Percentiles rank a stretch among this genome's conserved stretches.
Evolutionary conservation across 2,797 vertebrate genomes (phyloP).

Genomic region (Meriones psammophilus): DNA sequence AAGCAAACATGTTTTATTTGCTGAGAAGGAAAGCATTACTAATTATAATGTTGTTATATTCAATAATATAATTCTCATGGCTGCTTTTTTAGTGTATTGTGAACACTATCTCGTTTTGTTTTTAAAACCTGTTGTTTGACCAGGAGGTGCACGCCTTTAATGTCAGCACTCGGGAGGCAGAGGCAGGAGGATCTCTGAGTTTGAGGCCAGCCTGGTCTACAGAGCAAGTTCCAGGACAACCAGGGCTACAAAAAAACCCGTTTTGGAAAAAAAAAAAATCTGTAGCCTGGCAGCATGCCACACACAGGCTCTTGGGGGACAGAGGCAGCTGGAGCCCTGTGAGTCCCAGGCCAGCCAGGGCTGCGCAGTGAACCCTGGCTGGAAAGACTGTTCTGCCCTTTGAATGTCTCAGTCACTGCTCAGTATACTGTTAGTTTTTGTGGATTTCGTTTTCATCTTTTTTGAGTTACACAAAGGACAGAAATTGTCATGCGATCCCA

Average conservation of each 20-base stretch:
- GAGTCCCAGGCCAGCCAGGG: neutral
- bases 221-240: neutral
- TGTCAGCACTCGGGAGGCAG: neutral
- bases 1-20: constrained; percentile 16
- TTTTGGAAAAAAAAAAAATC: neutral
- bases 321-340: neutral
- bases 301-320: neutral
- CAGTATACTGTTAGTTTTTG: neutral
- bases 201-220: too few species aligned
- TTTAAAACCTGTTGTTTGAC: neutral
- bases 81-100: neutral
- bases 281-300: neutral
- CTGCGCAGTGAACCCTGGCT: neutral
- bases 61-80: neutral
- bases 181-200: neutral
- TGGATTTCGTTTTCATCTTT: neutral
- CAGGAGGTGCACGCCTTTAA: neutral
- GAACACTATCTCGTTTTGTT: neutral
- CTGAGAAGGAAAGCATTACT: neutral
- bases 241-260: neutral
- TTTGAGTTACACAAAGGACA: neutral
- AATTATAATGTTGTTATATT: neutral
- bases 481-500: neutral
- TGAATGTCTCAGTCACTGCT: neutral
- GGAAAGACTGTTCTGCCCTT: neutral